phyloP scores from a whole-genome alignment of 2,113 vertebrate genomes.

The Rhabdornis inornatus region DNA sequence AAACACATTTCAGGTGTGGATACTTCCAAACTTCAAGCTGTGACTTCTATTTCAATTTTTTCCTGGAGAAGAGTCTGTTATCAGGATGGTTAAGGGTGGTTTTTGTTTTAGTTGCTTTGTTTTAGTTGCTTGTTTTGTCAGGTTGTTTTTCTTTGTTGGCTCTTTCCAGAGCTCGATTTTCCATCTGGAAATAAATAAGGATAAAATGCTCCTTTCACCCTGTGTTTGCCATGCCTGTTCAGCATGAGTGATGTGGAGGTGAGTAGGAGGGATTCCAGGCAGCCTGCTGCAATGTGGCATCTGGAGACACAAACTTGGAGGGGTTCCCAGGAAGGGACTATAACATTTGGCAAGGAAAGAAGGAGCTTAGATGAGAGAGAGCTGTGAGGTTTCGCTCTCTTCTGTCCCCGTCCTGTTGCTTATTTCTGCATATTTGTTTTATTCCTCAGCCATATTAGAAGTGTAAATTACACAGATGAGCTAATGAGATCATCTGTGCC shows the following conservation, averaged over 20 bases:
- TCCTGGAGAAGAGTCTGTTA: background rate
- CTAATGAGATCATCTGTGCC: conserved; percentile 46
- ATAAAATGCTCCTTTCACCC: background rate
- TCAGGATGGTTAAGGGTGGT: background rate
- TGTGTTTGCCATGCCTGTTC: conserved; percentile 42
- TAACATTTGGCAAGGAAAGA: conserved; percentile 47
- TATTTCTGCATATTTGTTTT: conserved; percentile 59
- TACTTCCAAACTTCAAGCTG: background rate
- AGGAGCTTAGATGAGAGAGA: conserved; percentile 32
- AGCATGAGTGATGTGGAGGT: conserved; percentile 7
- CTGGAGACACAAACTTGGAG: conserved; percentile 58
- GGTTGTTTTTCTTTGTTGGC: background rate
- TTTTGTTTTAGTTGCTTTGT: background rate
- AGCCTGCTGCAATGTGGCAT: conserved; percentile 55
- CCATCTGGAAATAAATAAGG: conserved; percentile 9
- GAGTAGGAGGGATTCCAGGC: conserved; percentile 48
- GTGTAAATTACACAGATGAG: conserved; percentile 55
- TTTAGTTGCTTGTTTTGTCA: background rate
- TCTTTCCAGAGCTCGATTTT: background rate
- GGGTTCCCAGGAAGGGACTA: conserved; percentile 50
- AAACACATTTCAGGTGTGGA: background rate
- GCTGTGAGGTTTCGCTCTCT: conserved; percentile 37
- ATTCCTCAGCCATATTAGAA: conserved; percentile 42
- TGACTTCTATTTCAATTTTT: background rate
- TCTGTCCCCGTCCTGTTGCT: conserved; percentile 13